These are phyloP conservation scores for Lissocephala sabroskyi DNA, from an alignment of 2,888 invertebrate species.

Conservation along the genomic window DNA sequence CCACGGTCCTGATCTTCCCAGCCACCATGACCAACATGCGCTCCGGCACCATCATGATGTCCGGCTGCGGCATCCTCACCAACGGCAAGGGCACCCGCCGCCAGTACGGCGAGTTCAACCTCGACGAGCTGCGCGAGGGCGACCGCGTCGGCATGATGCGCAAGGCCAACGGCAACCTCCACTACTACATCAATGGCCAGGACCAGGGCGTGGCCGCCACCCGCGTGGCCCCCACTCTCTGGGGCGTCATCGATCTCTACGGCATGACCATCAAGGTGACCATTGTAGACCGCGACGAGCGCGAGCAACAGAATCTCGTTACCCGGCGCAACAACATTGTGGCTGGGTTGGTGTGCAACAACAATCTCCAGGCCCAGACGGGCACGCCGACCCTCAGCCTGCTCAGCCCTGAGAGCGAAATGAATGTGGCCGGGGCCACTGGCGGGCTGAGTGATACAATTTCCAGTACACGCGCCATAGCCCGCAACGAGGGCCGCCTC, in stretches of 20 bases:
- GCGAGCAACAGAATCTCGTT: conserved; percentile 83
- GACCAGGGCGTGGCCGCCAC: conserved; percentile 94
- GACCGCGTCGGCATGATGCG: conserved; percentile 95
- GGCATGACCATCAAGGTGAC: conserved; percentile 95
- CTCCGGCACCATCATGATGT: conserved; percentile 95
- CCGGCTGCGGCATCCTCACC: conserved; percentile 95
- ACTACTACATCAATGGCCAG: conserved; percentile 93
- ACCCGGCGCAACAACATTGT: conserved; percentile 78
- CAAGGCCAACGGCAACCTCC: conserved; percentile 86
- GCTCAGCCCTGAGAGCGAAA: conserved; percentile 70
- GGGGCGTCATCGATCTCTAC: conserved; percentile 96
- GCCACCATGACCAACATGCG: conserved; percentile 99
- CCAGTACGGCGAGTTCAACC: conserved; percentile 93
- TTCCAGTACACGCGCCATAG: conserved; percentile 43
- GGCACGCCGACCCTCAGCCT: conserved; percentile 68
- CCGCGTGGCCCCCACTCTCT: conserved; percentile 84
- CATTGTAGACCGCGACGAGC: conserved; percentile 87
- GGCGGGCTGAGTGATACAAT: conserved; percentile 52
- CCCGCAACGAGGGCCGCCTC: conserved; percentile 78
- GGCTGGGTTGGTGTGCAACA: conserved; percentile 34
- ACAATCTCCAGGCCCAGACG: conserved; percentile 25
- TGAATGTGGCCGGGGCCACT: conserved; percentile 61
- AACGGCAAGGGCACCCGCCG: conserved; percentile 95
- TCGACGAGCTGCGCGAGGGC: conserved; percentile 93
- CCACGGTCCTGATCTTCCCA: conserved; percentile 90